Evolutionary conservation across 2,797 vertebrate species (phyloP).

Genomic region (Chiloscyllium punctatum): DNA sequence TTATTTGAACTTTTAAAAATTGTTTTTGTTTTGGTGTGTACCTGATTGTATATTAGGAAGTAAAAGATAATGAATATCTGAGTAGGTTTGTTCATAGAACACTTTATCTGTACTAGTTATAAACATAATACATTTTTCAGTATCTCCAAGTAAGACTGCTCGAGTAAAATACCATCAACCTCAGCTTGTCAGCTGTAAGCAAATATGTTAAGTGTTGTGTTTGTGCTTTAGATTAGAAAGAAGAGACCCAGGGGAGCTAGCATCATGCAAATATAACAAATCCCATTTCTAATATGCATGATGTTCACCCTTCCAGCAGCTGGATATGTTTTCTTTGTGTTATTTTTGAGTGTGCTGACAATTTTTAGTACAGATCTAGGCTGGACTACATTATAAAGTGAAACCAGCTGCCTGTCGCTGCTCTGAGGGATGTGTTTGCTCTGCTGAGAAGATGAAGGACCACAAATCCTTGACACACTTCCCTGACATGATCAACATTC

Average conservation of each 20-base stretch:
- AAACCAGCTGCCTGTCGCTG: conserved; percentile 98
- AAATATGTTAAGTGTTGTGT: conserved; percentile 98
- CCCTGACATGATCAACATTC: conserved; percentile 89
- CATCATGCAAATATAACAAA: conserved; percentile 83
- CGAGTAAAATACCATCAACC: conserved; percentile 81
- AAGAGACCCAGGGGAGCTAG: conserved; percentile 79
- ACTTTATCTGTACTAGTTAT: conserved; percentile 80
- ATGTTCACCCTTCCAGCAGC: conserved; percentile 80
- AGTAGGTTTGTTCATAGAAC: conserved; percentile 44
- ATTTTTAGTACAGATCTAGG: conserved; percentile 97
- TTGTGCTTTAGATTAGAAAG: conserved; percentile 83
- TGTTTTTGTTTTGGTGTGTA: neutral
- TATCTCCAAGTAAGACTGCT: conserved; percentile 77
- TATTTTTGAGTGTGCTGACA: conserved; percentile 89
- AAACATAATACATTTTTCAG: conserved; percentile 75
- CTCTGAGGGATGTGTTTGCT: conserved; percentile 97
- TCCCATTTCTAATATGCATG: conserved; percentile 77
- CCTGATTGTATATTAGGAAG: neutral
- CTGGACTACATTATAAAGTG: conserved; percentile 98
- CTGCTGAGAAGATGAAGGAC: conserved; percentile 99
- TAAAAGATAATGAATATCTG: neutral
- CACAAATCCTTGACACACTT: conserved; percentile 97
- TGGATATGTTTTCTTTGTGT: conserved; percentile 96
- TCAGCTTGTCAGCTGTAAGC: conserved; percentile 89
- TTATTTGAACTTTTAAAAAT: conserved; percentile 11